phyloP scores from a whole-genome alignment of 2,113 vertebrate genomes.

The Strix uralensis region DNA sequence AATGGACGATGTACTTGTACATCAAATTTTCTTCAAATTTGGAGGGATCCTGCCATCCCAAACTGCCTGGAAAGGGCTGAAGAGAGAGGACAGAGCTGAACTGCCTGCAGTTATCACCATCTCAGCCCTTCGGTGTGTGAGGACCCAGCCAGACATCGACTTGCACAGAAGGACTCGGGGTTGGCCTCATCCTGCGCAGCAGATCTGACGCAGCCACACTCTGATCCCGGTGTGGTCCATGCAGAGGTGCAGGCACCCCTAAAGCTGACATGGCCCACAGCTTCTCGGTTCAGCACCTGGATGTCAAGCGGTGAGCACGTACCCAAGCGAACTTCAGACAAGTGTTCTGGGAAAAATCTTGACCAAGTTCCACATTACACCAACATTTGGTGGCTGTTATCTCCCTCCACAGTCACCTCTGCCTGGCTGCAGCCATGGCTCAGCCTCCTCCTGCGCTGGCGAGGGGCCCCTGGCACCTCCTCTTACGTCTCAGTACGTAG shows the following conservation, averaged over 20 bases:
- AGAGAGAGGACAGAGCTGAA: neutral
- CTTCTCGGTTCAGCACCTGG: neutral
- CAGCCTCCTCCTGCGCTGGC: no score
- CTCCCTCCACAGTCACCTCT: neutral
- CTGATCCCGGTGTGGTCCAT: accelerated
- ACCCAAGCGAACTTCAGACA: neutral
- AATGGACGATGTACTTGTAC: neutral
- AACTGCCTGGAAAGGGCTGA: neutral
- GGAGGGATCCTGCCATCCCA: neutral
- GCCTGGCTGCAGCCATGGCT: neutral
- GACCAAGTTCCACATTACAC: neutral
- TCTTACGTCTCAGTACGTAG: accelerated
- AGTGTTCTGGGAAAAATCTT: neutral
- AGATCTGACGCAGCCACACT: neutral
- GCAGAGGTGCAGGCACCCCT: neutral
- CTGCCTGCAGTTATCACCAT: accelerated
- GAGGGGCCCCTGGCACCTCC: neutral
- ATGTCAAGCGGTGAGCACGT: accelerated
- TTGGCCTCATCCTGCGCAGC: neutral
- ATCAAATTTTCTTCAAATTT: no score
- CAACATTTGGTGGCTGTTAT: neutral
- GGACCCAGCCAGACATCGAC: no score
- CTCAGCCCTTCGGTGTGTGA: no score
- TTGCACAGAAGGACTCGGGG: neutral
- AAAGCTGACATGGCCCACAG: accelerated